Evolutionary conservation across 2,797 vertebrate species (phyloP).

Genomic region (Premnoplex brunnescens): DNA sequence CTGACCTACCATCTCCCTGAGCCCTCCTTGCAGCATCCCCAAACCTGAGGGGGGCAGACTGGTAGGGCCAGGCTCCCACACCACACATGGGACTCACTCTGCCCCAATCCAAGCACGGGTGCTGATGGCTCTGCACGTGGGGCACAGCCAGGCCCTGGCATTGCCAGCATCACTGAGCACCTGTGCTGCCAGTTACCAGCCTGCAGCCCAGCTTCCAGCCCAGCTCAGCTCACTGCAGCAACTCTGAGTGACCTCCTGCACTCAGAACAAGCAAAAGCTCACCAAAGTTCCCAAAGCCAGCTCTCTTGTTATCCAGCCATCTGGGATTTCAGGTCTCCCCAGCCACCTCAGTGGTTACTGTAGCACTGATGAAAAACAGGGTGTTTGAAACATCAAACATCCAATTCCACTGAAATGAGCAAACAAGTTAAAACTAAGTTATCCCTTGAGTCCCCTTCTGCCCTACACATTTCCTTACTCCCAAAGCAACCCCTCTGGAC

Average conservation of each 20-base stretch:
- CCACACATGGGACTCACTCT: background rate
- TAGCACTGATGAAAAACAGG: background rate
- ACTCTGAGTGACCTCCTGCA: rapidly evolving
- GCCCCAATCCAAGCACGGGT: rapidly evolving
- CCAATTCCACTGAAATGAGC: background rate
- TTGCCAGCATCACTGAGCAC: rapidly evolving
- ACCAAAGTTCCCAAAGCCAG: background rate
- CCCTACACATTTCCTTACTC: background rate
- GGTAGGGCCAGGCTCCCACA: too few relatives aligned
- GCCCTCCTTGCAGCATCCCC: background rate
- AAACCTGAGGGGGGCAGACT: background rate
- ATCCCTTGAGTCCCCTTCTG: too few relatives aligned
- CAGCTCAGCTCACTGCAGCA: rapidly evolving
- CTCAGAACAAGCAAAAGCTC: background rate
- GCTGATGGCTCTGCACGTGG: background rate
- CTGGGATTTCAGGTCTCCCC: background rate
- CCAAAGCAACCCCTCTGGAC: background rate
- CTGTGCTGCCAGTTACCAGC: rapidly evolving
- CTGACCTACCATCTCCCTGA: background rate
- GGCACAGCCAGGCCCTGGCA: background rate
- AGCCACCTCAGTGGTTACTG: too few relatives aligned
- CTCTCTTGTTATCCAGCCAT: background rate
- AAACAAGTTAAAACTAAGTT: background rate
- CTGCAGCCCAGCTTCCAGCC: background rate
- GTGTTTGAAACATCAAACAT: background rate